Conservation (phyloP, 1,140 invertebrate genomes). For the Vanessa tameamea region DNA sequence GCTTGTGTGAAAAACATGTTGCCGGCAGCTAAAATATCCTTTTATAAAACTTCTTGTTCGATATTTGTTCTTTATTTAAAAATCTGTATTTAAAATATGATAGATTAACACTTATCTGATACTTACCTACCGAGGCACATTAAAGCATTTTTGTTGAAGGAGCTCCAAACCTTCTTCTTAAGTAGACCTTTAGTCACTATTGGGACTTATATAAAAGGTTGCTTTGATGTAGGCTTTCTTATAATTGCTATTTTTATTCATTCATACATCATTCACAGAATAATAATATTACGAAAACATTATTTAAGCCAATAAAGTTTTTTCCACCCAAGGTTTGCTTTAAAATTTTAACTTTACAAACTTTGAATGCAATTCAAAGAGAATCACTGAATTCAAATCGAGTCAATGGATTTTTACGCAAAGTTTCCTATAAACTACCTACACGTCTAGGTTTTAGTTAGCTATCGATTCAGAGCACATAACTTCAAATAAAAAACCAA, state of each 20-base stretch:
- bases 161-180: no score
- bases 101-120: background rate
- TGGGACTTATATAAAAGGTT: no score
- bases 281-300: no score
- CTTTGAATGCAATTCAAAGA: background rate
- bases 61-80: background rate
- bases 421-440: conserved; percentile 2
- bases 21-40: conserved; percentile 12
- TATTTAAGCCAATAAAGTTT: background rate
- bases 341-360: background rate
- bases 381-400: conserved; percentile 8
- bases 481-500: conserved; percentile 23
- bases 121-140: no score
- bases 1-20: conserved; percentile 15
- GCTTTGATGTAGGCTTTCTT: no score
- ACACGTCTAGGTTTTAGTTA: conserved; percentile 21
- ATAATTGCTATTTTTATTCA: no score
- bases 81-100: background rate
- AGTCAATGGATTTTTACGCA: conserved; percentile 18
- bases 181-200: no score
- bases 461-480: conserved; percentile 18
- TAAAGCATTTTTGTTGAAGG: no score
- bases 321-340: background rate
- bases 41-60: background rate
- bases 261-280: no score